Evolutionary conservation across 1,140 invertebrate genomes (phyloP).

Genomic region (Uloborus diversus): DNA sequence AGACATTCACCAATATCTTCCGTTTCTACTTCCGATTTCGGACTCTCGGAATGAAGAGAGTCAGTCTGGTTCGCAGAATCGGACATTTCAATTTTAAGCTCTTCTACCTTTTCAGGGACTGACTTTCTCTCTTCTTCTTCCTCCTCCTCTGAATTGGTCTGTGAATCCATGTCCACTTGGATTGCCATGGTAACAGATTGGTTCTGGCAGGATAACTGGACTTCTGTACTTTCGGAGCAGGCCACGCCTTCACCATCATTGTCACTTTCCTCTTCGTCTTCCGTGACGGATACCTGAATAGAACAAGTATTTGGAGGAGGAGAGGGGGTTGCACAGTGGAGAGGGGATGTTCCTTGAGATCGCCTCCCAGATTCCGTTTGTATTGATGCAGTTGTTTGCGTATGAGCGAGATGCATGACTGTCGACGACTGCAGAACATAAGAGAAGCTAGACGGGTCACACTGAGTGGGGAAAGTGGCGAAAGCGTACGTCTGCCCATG

Average conservation of each 20-base stretch:
- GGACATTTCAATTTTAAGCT: slow-evolving; percentile 37
- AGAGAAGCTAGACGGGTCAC: slow-evolving; percentile 49
- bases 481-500: slow-evolving; percentile 54
- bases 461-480: slow-evolving; percentile 49
- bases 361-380: slow-evolving; percentile 59
- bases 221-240: slow-evolving; percentile 17
- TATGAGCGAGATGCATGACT: slow-evolving; percentile 58
- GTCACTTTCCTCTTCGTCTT: slow-evolving; percentile 54
- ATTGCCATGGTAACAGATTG: slow-evolving; percentile 50
- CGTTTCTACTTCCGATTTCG: slow-evolving; percentile 22
- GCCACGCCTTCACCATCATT: slow-evolving; percentile 40
- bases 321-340: slow-evolving; percentile 60
- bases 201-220: slow-evolving; percentile 7
- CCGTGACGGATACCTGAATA: slow-evolving; percentile 18
- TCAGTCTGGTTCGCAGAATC: slow-evolving; percentile 57
- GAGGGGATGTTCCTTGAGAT: slow-evolving; percentile 62
- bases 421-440: slow-evolving; percentile 59
- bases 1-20: slow-evolving; percentile 16
- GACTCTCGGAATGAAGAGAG: slow-evolving; percentile 29
- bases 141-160: slow-evolving; percentile 54
- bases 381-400: slow-evolving; percentile 46
- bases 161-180: slow-evolving; percentile 56
- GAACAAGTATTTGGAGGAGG: slow-evolving; percentile 42
- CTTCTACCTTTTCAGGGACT: slow-evolving; percentile 5
- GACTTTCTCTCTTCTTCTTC: slow-evolving; percentile 39